Evolutionary conservation across 2,113 vertebrate genomes (phyloP), one percentile per base, ranked within the genome.

Genomic region (Channa argus): DNA sequence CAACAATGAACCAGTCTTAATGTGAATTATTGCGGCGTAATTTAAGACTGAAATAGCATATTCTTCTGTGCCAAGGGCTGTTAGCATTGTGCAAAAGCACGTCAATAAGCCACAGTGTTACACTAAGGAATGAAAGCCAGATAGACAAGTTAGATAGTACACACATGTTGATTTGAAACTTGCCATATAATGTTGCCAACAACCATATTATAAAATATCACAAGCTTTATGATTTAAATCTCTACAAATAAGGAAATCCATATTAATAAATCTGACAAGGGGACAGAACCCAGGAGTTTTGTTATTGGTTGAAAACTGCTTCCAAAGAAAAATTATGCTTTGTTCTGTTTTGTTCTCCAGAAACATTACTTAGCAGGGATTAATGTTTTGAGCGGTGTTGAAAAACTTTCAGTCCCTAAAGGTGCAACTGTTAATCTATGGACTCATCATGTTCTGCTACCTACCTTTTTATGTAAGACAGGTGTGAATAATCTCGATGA

Each of bases 311-410:
- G 24, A 24, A 24, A 24, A 24, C 24, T 24, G 24, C 24, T 24
- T 24, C 24, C 24, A 24, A 24, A 24, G 24, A 24, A 24, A 24
- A 24, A 24, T 24, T 1, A 24, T 24, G 24, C 24, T 24, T 24
- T 24, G 24, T 24, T 24, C 24, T 24, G 24, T 24, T 24, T 24
- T 24, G 24, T 24, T 24, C 24, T 24, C 24, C 24, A 24, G 34
- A 14, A 8, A 14, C 13, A 55, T 52, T 24, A 53, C 14, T 36
- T 60, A 49, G 43, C 8, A 60, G 13, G 60, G 14, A 68, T 68
- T 53, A 61, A 56, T 84, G 5, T 63, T 60, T 53, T 67, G 4
- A 5, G 52, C 6, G 39, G 64, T 64, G 51, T 3, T 74, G 9
- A 14, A 51, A 62, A 74, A 46, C 7, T 49, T 72, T 55, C 38